Percentiles rank a stretch among this genome's conserved stretches.
These are phyloP conservation scores for Thermophis baileyi DNA, from an alignment of 2,113 vertebrate genomes.

Conservation along the genomic window DNA sequence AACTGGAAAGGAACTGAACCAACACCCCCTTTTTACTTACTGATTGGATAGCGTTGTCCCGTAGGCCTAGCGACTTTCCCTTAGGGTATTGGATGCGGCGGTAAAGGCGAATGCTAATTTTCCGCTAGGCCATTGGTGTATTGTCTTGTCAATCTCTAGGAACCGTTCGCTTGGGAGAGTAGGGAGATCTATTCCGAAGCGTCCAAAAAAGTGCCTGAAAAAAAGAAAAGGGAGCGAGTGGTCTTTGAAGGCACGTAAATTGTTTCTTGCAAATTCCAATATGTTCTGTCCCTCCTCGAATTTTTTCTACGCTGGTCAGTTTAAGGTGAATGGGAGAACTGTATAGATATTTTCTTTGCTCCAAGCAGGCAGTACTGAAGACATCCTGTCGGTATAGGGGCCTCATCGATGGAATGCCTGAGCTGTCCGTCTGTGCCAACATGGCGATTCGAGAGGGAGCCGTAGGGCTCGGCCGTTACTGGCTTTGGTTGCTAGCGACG, in stretches of 20 bases:
- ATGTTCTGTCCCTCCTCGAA: fast-evolving
- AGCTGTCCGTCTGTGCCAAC: constrained; percentile 39
- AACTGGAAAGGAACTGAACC: too few relatives aligned
- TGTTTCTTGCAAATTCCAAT: fast-evolving
- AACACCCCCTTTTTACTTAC: not conserved
- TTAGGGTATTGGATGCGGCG: fast-evolving
- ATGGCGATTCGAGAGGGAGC: constrained; percentile 69
- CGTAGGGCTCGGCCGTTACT: constrained; percentile 50
- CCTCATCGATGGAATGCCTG: not conserved
- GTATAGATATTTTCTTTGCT: fast-evolving
- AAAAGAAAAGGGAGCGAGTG: fast-evolving
- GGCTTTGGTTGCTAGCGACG: constrained; percentile 71
- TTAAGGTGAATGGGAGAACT: fast-evolving
- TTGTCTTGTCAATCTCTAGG: fast-evolving
- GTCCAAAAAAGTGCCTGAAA: fast-evolving
- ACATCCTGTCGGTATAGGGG: fast-evolving
- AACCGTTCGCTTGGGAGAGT: fast-evolving
- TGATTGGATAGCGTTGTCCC: not conserved
- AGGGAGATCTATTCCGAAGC: fast-evolving
- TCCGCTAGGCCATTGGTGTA: fast-evolving
- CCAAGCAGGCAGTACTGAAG: not conserved
- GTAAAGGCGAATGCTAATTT: fast-evolving
- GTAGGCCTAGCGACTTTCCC: fast-evolving
- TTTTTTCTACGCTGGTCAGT: fast-evolving
- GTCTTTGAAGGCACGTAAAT: fast-evolving